Evolutionary conservation across 2,888 invertebrate species (phyloP).

Genomic region (Plebejus argus): DNA sequence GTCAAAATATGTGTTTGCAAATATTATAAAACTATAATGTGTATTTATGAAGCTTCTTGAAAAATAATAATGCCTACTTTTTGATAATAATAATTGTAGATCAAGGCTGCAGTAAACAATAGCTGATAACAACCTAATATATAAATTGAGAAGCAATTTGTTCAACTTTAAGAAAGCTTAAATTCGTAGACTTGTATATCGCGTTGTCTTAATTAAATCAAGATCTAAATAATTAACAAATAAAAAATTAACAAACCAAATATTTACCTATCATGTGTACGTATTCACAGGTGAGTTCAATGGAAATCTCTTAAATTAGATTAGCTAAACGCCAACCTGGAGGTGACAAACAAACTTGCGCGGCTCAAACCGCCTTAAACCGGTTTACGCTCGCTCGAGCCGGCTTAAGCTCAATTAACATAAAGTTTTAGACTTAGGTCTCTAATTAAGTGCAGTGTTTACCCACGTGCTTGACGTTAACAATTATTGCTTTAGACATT

Average conservation of each 20-base stretch:
- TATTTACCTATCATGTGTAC: not conserved
- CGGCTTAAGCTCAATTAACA: constrained; percentile 47
- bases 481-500: constrained; percentile 2
- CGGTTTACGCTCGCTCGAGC: constrained; percentile 47
- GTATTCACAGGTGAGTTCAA: constrained; percentile 5
- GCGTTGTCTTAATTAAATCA: too few species aligned
- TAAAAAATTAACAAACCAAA: too few species aligned
- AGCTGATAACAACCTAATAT: constrained; percentile 45
- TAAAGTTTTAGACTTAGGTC: constrained; percentile 46
- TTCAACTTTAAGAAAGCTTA: too few species aligned
- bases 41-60: too few species aligned
- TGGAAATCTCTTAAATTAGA: constrained; percentile 48
- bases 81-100: too few species aligned
- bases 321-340: constrained; percentile 45
- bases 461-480: constrained; percentile 33
- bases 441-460: constrained; percentile 42
- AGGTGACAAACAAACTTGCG: constrained; percentile 54
- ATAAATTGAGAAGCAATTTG: too few species aligned
- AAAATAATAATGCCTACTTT: too few species aligned
- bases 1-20: not conserved
- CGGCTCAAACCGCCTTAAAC: constrained; percentile 50
- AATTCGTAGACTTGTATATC: too few species aligned
- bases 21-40: too few species aligned
- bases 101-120: too few species aligned
- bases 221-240: too few species aligned